A percentile compares a stretch with the other conserved stretches of the same genome.
These are phyloP conservation scores for Temnothorax longispinosus DNA, from an alignment of 1,140 invertebrate species.

Conservation along the genomic window DNA sequence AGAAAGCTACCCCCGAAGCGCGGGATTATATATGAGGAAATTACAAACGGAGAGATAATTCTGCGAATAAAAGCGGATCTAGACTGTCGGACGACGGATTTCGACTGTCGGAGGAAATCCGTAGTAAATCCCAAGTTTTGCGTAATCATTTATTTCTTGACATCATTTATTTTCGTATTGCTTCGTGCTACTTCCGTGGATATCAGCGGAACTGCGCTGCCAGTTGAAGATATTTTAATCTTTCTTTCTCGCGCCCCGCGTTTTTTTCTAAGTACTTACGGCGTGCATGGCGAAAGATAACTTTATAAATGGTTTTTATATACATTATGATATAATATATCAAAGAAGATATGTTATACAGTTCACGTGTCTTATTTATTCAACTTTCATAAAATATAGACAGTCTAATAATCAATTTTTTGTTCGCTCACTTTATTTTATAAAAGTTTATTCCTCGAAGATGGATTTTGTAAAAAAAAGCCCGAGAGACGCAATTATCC, in stretches of 20 bases:
- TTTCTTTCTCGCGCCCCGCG: not conserved
- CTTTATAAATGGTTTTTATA: slow-evolving; percentile 38
- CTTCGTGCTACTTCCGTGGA: not conserved
- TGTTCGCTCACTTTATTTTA: not conserved
- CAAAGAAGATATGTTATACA: not conserved
- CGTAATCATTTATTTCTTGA: slow-evolving; percentile 17
- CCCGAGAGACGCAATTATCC: not conserved
- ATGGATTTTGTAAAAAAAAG: not conserved
- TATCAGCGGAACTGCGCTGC: not conserved
- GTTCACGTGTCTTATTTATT: not conserved
- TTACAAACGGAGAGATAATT: not conserved
- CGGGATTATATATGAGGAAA: not conserved
- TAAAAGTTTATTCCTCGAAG: not conserved
- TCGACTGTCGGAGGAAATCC: not conserved
- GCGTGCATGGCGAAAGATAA: not conserved
- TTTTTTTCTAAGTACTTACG: not conserved
- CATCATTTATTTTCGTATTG: slow-evolving; percentile 6
- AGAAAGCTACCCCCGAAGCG: not conserved
- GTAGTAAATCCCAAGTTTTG: not conserved
- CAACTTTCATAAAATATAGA: not conserved
- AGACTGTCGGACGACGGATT: not conserved
- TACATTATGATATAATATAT: slow-evolving; percentile 19
- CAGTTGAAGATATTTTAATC: slow-evolving; percentile 18
- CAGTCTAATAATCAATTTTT: not conserved
- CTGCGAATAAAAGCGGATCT: not conserved